Base-by-base conservation (phyloP, 2,113 vertebrate genomes). In the Salminus brasiliensis region DNA sequence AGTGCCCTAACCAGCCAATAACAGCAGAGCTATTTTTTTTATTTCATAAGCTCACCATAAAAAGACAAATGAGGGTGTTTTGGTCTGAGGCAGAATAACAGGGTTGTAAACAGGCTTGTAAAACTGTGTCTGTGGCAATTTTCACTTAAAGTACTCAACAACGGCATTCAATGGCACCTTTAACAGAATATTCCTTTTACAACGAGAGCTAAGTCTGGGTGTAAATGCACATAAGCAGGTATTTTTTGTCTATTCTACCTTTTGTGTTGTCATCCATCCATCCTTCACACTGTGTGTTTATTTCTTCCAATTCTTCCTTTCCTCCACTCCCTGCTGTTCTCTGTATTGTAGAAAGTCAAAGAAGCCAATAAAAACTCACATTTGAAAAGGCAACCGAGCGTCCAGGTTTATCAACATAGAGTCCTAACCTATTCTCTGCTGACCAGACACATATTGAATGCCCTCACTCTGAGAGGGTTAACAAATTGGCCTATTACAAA, bases 361-460 rank as follows among this genome's bases (percentile, higher is more conserved):
- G 94, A 92, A 94, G 95, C 93, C 94, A 93, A 93, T 94, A 92
- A 93, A 93, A 94, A 95, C 93, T 94, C 94, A 93, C 93, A 94
- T 95, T 94, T 94, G 62, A 94, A 94, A 95, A 82, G 73, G 74
- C 74, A 84, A 73, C 72, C 78, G 82, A 77, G 75, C 81, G 72
- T 82, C 66, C 67, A 72, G 69, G 66, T 81, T 82, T 84, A 79
- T 85, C 82, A 84, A 83, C 79, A 78, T 79, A 60, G 63, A 71
- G 81, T 74, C 80, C 83, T 83, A 81, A 86, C 84, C 80, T 83
- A 69, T 79, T 70, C 68, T 75, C 57, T 74, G 73, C 70, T 80
- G 73, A 74, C 57, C 68, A 77, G 72, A 81, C 81, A 83, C 55
- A 81, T 83, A 86, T 81, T 78, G 79, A 83, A 85, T 79, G 83